Evolutionary conservation across 2,888 invertebrate genomes (phyloP).

Genomic region (Azorinus chamasolen): DNA sequence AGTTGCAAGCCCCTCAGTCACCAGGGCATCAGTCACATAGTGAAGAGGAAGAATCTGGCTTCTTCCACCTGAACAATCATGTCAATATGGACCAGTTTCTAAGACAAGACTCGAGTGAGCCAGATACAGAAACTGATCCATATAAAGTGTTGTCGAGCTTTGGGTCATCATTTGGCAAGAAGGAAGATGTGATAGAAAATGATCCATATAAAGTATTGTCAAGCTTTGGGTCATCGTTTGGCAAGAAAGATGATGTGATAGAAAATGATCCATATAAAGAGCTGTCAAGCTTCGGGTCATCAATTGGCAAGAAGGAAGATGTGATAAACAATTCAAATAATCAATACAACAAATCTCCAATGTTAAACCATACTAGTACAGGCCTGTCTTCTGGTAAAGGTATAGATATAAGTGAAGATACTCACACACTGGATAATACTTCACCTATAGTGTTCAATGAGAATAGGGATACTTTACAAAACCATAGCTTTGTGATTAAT

Average conservation of each 20-base stretch:
- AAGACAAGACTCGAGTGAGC: conserved; percentile 43
- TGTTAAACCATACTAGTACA: too few species aligned
- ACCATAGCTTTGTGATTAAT: too few species aligned
- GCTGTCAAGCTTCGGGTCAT: conserved; percentile 59
- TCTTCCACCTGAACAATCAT: conserved; percentile 53
- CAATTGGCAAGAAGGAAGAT: conserved; percentile 29
- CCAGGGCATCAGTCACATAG: conserved; percentile 39
- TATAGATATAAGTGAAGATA: too few species aligned
- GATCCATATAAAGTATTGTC: conserved; percentile 48
- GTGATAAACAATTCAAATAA: too few species aligned
- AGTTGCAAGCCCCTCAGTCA: conserved; percentile 18
- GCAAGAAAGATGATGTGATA: conserved; percentile 1
- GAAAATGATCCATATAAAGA: conserved; percentile 23
- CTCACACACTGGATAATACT: too few species aligned
- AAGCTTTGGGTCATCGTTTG: conserved; percentile 35
- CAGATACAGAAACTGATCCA: conserved; percentile 24
- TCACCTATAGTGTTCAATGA: too few species aligned
- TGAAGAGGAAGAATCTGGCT: conserved; percentile 40
- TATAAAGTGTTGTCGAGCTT: conserved; percentile 59
- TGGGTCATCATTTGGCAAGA: conserved; percentile 50
- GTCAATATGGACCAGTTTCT: conserved; percentile 39
- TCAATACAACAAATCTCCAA: too few species aligned
- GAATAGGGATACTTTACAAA: too few species aligned
- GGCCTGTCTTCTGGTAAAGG: too few species aligned
- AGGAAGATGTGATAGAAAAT: background rate